Conservation (phyloP, 2,113 vertebrate species). For the Motacilla alba region DNA sequence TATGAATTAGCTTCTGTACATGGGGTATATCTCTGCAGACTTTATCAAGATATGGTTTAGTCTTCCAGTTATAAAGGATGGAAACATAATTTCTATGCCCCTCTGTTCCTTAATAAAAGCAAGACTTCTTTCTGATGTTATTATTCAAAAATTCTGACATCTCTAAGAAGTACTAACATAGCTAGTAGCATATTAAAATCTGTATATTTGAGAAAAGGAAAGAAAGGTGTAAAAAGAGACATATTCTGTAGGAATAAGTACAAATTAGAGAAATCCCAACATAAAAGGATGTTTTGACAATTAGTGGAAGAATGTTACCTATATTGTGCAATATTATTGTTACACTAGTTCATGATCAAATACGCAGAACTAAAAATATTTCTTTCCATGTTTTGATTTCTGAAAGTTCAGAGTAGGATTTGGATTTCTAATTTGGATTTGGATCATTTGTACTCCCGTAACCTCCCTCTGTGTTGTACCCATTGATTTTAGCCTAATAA, state of each 20-base stretch:
- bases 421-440: background rate
- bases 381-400: background rate
- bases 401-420: background rate
- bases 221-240: background rate
- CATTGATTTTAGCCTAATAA: background rate
- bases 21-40: background rate
- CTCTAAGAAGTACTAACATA: background rate
- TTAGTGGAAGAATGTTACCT: background rate
- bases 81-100: background rate
- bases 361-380: background rate
- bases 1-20: background rate
- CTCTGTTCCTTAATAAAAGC: background rate
- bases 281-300: background rate
- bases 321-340: background rate
- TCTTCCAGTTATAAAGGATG: background rate
- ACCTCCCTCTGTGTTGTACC: background rate
- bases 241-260: background rate
- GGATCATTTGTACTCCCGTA: background rate
- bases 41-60: background rate
- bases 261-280: background rate
- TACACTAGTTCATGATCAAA: background rate
- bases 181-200: background rate
- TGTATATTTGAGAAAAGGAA: background rate
- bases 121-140: background rate
- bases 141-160: background rate